Conservation (phyloP, 2,797 vertebrate species). For the Sibirionetta formosa region DNA sequence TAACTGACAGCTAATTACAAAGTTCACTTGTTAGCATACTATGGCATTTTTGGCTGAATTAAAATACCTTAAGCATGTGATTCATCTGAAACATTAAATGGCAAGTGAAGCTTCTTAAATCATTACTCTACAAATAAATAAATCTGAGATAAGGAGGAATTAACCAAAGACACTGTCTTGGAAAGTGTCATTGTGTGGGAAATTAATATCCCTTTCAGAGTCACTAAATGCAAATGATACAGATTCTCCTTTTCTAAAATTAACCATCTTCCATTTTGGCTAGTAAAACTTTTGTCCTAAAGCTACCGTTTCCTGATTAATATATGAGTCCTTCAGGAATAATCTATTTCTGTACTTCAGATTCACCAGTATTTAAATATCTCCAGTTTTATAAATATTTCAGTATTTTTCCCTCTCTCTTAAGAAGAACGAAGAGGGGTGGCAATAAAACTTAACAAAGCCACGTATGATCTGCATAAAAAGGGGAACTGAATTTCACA, state of each 20-base stretch:
- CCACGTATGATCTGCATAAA: background rate
- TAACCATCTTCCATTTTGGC: background rate
- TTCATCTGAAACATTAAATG: background rate
- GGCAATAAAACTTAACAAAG: background rate
- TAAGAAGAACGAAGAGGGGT: background rate
- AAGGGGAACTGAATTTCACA: background rate
- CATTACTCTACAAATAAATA: background rate
- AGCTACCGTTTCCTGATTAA: background rate
- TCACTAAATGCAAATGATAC: background rate
- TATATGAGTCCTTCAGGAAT: background rate
- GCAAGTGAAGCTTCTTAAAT: background rate
- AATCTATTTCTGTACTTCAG: background rate
- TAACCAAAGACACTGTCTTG: background rate
- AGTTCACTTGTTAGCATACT: background rate
- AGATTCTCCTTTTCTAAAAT: background rate
- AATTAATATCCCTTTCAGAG: background rate
- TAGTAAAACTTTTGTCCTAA: background rate
- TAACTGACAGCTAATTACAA: background rate
- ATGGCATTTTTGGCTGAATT: background rate
- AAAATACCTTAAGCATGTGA: background rate
- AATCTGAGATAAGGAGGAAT: background rate
- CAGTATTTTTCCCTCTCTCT: background rate
- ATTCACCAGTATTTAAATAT: background rate
- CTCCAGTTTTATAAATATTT: background rate
- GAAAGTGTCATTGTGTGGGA: background rate